Percentiles rank a stretch among this genome's conserved stretches.
Conservation (phyloP, 2,888 invertebrate genomes). For the Bursaphelenchus okinawaensis region DNA sequence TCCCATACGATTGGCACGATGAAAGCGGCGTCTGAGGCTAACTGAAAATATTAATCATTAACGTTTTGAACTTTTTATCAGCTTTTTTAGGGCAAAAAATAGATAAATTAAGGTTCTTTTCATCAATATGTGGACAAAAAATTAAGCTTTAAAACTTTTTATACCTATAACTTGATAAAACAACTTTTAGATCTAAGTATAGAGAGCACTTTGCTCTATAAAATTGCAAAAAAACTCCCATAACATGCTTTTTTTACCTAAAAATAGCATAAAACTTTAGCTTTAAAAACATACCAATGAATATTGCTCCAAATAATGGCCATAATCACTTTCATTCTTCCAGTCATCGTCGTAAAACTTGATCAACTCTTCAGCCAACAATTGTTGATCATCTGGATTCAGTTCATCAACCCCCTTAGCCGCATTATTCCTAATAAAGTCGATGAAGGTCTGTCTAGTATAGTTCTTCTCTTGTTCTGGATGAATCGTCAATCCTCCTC, state of each 20-base stretch:
- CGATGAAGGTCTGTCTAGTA: not conserved
- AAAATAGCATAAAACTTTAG: not conserved
- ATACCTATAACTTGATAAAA: not conserved
- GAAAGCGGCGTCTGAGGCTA: conserved; percentile 16
- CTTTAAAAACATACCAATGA: not conserved
- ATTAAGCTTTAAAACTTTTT: not conserved
- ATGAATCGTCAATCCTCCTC: not conserved
- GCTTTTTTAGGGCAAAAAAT: not conserved
- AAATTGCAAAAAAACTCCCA: not conserved
- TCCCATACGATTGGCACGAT: conserved; percentile 15
- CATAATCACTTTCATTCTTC: not conserved
- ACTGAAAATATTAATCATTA: conserved; percentile 2
- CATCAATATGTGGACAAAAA: not conserved
- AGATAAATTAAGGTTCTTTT: not conserved
- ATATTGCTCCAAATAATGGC: conserved; percentile 6
- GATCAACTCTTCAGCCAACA: not conserved
- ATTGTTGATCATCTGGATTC: not conserved
- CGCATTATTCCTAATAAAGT: not conserved
- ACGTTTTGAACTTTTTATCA: not conserved
- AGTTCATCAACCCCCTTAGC: not conserved
- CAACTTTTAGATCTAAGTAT: not conserved
- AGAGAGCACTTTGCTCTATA: no score
- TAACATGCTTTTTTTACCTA: not conserved
- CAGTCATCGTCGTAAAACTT: conserved; percentile 3
- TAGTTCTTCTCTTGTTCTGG: not conserved